These are phyloP conservation scores for Drosophila mettleri DNA, from an alignment of 2,888 invertebrate species.

Conservation along the genomic window DNA sequence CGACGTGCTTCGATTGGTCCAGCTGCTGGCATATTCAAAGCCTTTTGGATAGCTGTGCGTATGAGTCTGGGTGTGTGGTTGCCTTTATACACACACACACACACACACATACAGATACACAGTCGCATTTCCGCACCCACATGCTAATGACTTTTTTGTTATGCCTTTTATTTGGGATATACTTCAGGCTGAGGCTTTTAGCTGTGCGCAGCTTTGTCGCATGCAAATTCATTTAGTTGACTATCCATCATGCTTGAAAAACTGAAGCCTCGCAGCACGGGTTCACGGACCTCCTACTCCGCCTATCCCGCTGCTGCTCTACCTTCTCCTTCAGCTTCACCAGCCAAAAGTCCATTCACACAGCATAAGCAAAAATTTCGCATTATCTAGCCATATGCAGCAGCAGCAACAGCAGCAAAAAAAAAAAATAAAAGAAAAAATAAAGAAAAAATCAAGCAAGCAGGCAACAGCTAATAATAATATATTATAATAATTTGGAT, in stretches of 20 bases:
- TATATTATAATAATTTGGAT: slow-evolving; percentile 84
- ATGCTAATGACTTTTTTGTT: slow-evolving; percentile 48
- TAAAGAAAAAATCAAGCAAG: slow-evolving; percentile 30
- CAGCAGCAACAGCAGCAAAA: slow-evolving; percentile 7
- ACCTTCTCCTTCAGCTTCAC: not conserved
- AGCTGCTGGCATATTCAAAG: slow-evolving; percentile 53
- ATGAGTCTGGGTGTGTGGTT: slow-evolving; percentile 28
- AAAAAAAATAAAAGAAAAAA: slow-evolving; percentile 24
- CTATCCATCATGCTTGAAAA: slow-evolving; percentile 56
- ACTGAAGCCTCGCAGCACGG: slow-evolving; percentile 14
- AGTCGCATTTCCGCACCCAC: slow-evolving; percentile 12
- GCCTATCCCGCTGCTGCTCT: not conserved
- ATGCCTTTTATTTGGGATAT: slow-evolving; percentile 34
- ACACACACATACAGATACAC: slow-evolving; percentile 6
- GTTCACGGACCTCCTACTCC: slow-evolving; percentile 48
- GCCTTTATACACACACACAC: slow-evolving; percentile 14
- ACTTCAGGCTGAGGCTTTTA: slow-evolving; percentile 64
- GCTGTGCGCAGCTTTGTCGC: slow-evolving; percentile 67
- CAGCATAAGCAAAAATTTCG: slow-evolving; percentile 34
- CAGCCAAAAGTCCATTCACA: slow-evolving; percentile 38
- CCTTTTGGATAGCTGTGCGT: slow-evolving; percentile 57
- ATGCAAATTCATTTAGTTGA: slow-evolving; percentile 72
- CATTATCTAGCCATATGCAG: slow-evolving; percentile 59
- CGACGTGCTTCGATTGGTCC: slow-evolving; percentile 76
- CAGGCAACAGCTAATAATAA: slow-evolving; percentile 78